Evolutionary conservation across 2,888 invertebrate species (phyloP).

Genomic region (Drosophila nr. perissopoda): DNA sequence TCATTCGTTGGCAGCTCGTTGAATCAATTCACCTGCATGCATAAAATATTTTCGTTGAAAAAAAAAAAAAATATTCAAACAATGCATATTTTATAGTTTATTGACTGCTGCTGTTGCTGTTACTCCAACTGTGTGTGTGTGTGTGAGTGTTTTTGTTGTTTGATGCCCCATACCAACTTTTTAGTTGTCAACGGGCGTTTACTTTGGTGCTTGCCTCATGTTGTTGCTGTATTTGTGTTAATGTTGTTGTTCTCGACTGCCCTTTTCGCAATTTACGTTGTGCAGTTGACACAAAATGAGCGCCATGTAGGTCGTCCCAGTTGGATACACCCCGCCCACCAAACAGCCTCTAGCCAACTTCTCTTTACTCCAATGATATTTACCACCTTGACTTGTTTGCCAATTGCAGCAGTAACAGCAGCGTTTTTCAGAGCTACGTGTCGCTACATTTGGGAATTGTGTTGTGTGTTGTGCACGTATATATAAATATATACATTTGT

Average conservation of each 20-base stretch:
- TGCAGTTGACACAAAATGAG: slow-evolving; percentile 73
- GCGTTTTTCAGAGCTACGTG: slow-evolving; percentile 60
- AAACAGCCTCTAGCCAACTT: slow-evolving; percentile 6
- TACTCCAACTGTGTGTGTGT: slow-evolving; percentile 13
- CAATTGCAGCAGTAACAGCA: slow-evolving; percentile 60
- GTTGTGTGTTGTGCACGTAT: slow-evolving; percentile 53
- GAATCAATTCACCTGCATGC: slow-evolving; percentile 80
- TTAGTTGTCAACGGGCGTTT: slow-evolving; percentile 35
- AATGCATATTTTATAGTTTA: slow-evolving; percentile 79
- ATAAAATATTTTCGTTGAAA: slow-evolving; percentile 68
- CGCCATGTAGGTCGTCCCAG: slow-evolving; percentile 63
- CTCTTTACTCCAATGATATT: slow-evolving; percentile 54
- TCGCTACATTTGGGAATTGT: slow-evolving; percentile 76
- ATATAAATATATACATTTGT: slow-evolving; percentile 35
- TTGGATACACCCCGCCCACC: slow-evolving; percentile 28
- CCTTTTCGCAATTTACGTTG: slow-evolving; percentile 58
- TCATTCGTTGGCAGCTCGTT: slow-evolving; percentile 64
- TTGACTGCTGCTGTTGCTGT: slow-evolving; percentile 60
- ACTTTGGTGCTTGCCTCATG: slow-evolving; percentile 8
- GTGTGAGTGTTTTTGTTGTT: slow-evolving; percentile 24
- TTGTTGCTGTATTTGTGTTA: slow-evolving; percentile 38
- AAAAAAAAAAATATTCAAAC: slow-evolving; percentile 56
- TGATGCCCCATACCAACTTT: slow-evolving; percentile 16
- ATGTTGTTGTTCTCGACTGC: slow-evolving; percentile 48
- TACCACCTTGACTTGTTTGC: slow-evolving; percentile 77